These are phyloP conservation scores for Gasterosteus aculeatus DNA, from an alignment of 2,113 vertebrate species.

Conservation along the genomic window DNA sequence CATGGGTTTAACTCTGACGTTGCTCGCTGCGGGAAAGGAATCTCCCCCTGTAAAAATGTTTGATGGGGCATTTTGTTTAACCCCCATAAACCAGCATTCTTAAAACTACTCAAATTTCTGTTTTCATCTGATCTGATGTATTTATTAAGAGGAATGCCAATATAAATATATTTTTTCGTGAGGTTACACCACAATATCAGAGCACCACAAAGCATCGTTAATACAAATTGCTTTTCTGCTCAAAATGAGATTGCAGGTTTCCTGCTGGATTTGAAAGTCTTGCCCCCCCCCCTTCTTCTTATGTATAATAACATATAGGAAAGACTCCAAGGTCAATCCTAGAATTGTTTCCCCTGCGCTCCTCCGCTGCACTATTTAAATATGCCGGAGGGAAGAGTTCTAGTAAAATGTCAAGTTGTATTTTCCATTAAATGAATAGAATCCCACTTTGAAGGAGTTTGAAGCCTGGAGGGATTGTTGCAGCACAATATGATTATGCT, in stretches of 20 bases:
- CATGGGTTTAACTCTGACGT: too few species aligned
- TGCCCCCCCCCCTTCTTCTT: too few species aligned
- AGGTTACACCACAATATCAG: too few species aligned
- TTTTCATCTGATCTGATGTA: background rate
- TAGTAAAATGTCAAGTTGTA: background rate
- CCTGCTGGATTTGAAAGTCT: background rate
- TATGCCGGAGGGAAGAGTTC: background rate
- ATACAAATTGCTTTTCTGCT: background rate
- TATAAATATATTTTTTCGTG: too few species aligned
- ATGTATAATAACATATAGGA: background rate
- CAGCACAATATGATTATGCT: constrained; percentile 6
- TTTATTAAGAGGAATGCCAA: too few species aligned
- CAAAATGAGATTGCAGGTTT: background rate
- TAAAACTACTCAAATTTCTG: background rate
- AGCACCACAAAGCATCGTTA: background rate
- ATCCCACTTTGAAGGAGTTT: constrained; percentile 5
- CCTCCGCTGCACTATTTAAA: background rate
- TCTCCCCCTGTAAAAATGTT: too few species aligned
- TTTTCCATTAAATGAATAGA: background rate
- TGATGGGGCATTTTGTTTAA: too few species aligned
- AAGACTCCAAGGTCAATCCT: background rate
- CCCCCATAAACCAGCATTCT: too few species aligned
- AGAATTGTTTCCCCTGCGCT: background rate
- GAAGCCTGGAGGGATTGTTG: constrained; percentile 8
- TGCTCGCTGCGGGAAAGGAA: too few species aligned